Base-by-base conservation (phyloP, 2,113 vertebrate species). In the Lucifuga dentata region DNA sequence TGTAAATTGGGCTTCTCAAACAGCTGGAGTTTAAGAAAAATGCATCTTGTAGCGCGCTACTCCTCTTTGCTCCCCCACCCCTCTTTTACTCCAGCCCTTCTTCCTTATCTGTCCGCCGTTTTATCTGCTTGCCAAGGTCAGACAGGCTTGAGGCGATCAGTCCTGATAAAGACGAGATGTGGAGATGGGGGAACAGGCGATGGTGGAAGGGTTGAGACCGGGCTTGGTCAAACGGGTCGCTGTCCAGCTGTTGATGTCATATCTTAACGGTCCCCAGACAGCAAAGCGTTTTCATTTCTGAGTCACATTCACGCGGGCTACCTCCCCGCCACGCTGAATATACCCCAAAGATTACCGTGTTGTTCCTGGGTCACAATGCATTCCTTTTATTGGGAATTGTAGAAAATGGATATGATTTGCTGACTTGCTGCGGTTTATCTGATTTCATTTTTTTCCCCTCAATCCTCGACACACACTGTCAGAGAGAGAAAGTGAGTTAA, bases 61-160 rank as follows among this genome's bases (percentile, higher is more conserved):
- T 66, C 66, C 50, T 40, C 33, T 66, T 73, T 21, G 12, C 63
- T 40, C 57, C 20, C 23, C 40, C 10, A 17, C 48, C 66, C 40
- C 41, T 24, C 32, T n/a, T n/a, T n/a, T n/a, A n/a, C n/a, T n/a
- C 24, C 15, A 46, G 29, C 49, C 72, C 61, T 57, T 73, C 66
- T 66, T 71, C 53, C 80, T 83, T 89, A 86, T 90, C 90, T 81
- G 83, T 76, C 81, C 76, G 60, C 74, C 38, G 60, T 78, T 85
- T 90, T 89, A 92, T 92, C 88, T 86, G 63, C 62, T 70, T 50
- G 68, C 87, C 89, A 92, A 91, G 90, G 90, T 92, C 89, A 89
- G 86, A 79, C 80, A 63, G 73, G 82, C 84, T 85, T 64, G 77
- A 85, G 87, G 87, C 80, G 85, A 92, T 90, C 85, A 49, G 70